Base-by-base conservation (phyloP, 2,888 invertebrate species). In the Lamellibrachia columna region DNA sequence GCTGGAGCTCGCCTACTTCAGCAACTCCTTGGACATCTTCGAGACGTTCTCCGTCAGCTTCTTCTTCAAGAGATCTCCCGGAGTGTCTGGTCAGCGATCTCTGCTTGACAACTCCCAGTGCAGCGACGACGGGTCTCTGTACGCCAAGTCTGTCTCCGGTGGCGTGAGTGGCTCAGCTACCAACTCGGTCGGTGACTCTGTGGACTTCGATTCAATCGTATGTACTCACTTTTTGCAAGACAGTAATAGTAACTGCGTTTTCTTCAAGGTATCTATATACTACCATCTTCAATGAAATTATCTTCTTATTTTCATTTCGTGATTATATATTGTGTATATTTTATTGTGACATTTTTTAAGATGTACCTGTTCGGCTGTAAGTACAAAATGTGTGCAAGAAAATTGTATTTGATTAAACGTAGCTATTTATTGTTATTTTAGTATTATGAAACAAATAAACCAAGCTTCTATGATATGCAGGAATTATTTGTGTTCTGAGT, bases 1-100 rank as follows among this genome's bases (percentile, higher is more conserved):
- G 53, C 22, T 91, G 91, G 91, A 91, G 53, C 91, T 91, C 91
- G 91, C 91, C 91, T 91, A 91, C 91, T 91, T 91, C 91, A 91
- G 91, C 91, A 91, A 91, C 53, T n/a, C 91, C 22, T 91, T 91
- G 28, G 91, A 91, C 40, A n/a, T 15, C 52, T 91, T 91, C 53
- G 53, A 52, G 52, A 15, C 52, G 22, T 91, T 91, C 91, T 91
- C 91, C 91, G 28, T 91, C 15, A 53, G 52, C 52, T 91, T 91
- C 53, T 91, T 91, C 91, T 91, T 53, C 91, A 91, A 91, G 53
- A 52, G 91, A 15, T 75, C 75, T 6, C 22, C 53, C 91, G 53
- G 52, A 9, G 52, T 15, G 53, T 11, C 91, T 53, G 91, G 91
- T 15, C 6, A 15, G 52, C 91, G 91, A n/a, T 91, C 91, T 53